Conservation (phyloP, 2,888 invertebrate species). For the Xestia sexstrigata region DNA sequence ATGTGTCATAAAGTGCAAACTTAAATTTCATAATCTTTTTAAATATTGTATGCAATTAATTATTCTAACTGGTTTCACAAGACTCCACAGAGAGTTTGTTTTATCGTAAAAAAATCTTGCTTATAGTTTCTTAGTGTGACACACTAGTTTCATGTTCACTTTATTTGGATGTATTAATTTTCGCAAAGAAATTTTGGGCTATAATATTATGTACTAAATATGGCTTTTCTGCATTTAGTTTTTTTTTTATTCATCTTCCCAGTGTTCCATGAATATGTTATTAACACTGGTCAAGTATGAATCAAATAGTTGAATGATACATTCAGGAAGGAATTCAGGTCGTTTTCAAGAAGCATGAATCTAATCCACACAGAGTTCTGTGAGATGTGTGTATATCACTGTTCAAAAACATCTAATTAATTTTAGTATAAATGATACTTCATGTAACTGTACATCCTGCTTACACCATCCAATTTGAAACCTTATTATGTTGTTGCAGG, state of each 20-base stretch:
- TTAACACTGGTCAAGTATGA: no score
- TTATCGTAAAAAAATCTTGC: no score
- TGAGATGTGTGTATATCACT: neutral
- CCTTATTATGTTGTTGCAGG: slow-evolving; percentile 68
- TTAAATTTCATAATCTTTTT: neutral
- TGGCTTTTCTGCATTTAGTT: no score
- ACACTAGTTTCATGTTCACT: neutral
- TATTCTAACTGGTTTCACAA: no score
- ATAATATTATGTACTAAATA: no score
- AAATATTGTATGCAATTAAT: no score
- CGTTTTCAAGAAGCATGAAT: neutral
- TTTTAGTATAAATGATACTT: neutral
- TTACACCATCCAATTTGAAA: neutral
- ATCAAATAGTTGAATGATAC: no score
- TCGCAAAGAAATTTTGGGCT: no score
- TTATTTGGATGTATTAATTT: neutral
- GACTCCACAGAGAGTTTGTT: no score
- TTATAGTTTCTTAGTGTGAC: neutral
- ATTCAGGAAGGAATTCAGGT: no score
- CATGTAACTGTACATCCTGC: neutral
- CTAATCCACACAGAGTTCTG: neutral
- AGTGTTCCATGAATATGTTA: no score
- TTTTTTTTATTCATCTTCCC: no score
- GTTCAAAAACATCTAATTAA: neutral
- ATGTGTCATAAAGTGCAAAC: neutral